Base-by-base conservation (phyloP, 2,888 invertebrate species). In the Ophion costatus region DNA sequence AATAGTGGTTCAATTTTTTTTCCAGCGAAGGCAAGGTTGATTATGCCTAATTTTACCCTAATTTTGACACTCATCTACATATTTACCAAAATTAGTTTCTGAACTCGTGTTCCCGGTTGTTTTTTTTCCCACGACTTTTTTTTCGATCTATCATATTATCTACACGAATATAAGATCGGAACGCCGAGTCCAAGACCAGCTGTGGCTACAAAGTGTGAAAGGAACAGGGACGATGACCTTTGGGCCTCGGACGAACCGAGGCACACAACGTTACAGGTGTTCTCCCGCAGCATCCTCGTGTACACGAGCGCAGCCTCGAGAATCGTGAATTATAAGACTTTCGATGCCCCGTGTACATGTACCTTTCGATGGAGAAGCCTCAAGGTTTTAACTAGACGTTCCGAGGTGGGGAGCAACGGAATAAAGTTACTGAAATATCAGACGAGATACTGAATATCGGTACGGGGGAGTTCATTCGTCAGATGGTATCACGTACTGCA, bases 211-310 rank as follows among this genome's bases (percentile, higher is more conserved):
- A 51, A 51, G 51, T 51, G 51, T 51, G 51, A 51, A 51, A 51
- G 56, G 56, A n/a, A 71, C 57, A 33, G 10, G 70, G 70, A 57
- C 56, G n/a, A n/a, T 71, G 70, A 71, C 70, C 70, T 71, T 57
- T 57, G 9, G 22, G 29, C 20, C n/a, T 57, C 56, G 56, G 11
- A 33, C 20, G 11, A 51, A 17, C 17, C 51, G 57, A 22, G 2
- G 22, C 20, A 20, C 22, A 59, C 22, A 22, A 59, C 17, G 11
- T 59, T 22, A 59, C 59, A 59, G 59, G 59, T 59, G 59, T 59
- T 22, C 11, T 7, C 22, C 59, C 11, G 22, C 59, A 59, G 59
- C 59, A 59, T 51, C 51, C 51, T 5, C 51, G 0, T 14, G 11
- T 51, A 51, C 14, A 51, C 51, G 2, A 17, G 11, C 51, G 17